Percentiles rank a stretch among this genome's conserved stretches.
phyloP scores from a whole-genome alignment of 2,797 vertebrate genomes.

The Oreortyx pictus region DNA sequence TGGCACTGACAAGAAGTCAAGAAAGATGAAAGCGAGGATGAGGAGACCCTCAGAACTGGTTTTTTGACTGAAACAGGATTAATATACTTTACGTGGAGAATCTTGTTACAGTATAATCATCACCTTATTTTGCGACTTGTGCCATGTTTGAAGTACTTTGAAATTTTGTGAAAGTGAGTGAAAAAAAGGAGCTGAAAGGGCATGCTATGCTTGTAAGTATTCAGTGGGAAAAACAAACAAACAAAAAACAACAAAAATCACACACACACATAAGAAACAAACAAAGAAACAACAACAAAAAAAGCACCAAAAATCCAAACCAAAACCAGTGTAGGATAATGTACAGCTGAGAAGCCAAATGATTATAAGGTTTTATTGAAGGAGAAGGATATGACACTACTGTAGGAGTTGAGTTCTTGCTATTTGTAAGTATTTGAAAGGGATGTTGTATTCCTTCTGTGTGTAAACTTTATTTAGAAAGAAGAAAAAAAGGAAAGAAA shows the following conservation, averaged over 20 bases:
- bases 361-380: not conserved
- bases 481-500: not conserved
- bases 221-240: not conserved
- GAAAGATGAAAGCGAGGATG: not conserved
- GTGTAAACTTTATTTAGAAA: not conserved
- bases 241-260: not conserved
- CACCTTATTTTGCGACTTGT: not conserved
- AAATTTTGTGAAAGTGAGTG: not conserved
- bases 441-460: not conserved
- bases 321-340: not conserved
- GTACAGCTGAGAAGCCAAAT: not conserved
- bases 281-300: not conserved
- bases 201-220: not conserved
- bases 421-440: not conserved
- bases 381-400: not conserved
- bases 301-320: not conserved
- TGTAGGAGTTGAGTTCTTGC: not conserved
- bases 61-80: not conserved
- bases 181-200: not conserved
- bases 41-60: not conserved
- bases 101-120: not conserved
- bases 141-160: not conserved
- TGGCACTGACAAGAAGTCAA: not conserved
- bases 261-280: not conserved
- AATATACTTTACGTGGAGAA: not conserved